These are phyloP conservation scores for Hyperoplus immaculatus DNA, from an alignment of 2,797 vertebrate genomes.

Conservation along the genomic window DNA sequence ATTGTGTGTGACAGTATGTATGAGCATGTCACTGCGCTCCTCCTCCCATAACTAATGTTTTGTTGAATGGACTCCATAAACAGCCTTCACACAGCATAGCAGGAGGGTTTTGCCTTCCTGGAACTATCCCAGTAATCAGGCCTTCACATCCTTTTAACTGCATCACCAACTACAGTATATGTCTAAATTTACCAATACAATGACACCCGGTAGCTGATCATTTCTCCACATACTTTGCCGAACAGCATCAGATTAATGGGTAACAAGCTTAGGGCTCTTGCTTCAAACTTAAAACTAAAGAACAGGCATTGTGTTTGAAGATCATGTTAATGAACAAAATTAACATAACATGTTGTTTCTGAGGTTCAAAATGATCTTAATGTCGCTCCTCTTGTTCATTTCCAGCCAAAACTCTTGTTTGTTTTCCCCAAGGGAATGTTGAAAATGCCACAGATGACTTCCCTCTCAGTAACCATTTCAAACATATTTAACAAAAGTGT, in stretches of 20 bases:
- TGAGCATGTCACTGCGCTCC: slow-evolving; percentile 7
- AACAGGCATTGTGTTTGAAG: neutral
- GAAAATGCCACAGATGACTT: neutral
- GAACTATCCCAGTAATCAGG: slow-evolving; percentile 33
- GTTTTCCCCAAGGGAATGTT: slow-evolving; percentile 1
- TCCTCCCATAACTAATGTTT: slow-evolving; percentile 39
- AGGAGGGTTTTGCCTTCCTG: slow-evolving; percentile 22
- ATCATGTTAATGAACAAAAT: neutral
- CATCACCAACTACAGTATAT: neutral
- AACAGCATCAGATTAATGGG: neutral
- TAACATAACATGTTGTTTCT: neutral
- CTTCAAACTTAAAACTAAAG: neutral
- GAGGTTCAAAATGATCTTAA: neutral
- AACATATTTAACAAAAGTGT: neutral
- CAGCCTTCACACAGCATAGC: slow-evolving; percentile 35
- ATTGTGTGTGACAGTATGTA: slow-evolving; percentile 9
- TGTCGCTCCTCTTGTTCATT: neutral
- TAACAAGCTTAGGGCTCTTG: neutral
- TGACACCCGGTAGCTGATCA: neutral
- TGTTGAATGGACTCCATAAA: slow-evolving; percentile 37
- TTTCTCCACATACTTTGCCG: neutral
- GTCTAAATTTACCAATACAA: slow-evolving; percentile 5
- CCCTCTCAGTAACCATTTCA: neutral
- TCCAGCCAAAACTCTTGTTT: slow-evolving; percentile 2
- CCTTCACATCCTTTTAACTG: slow-evolving; percentile 22